Conservation (phyloP, 2,888 invertebrate species). For the Norana najaformis region DNA sequence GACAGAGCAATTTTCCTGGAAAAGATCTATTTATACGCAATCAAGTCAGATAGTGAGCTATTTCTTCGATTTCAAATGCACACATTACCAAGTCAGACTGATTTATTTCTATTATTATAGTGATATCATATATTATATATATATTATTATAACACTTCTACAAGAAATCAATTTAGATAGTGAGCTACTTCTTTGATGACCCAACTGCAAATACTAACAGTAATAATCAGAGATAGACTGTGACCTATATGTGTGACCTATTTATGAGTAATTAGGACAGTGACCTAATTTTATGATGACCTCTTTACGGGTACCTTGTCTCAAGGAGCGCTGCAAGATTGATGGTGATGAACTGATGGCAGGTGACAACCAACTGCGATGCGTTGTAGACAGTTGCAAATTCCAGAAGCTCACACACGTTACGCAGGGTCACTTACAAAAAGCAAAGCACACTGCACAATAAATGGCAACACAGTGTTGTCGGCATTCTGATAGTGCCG, state of each 20-base stretch:
- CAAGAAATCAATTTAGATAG: too few species aligned
- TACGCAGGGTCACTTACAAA: constrained; percentile 72
- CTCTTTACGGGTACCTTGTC: constrained; percentile 64
- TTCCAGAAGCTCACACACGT: constrained; percentile 76
- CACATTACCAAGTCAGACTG: neutral
- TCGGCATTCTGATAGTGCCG: neutral
- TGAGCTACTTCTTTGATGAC: too few species aligned
- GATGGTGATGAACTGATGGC: constrained; percentile 77
- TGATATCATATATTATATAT: neutral
- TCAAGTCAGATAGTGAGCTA: neutral
- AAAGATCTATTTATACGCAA: neutral
- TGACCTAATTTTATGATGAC: too few species aligned
- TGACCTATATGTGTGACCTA: neutral
- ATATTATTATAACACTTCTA: too few species aligned
- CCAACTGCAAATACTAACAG: too few species aligned
- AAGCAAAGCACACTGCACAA: neutral
- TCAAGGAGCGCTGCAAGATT: constrained; percentile 77
- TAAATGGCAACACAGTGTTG: neutral
- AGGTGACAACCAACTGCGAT: constrained; percentile 72
- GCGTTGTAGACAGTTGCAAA: constrained; percentile 79
- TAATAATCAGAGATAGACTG: too few species aligned
- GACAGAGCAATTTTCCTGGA: neutral
- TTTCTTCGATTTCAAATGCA: neutral
- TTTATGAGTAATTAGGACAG: neutral
- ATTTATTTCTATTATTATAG: neutral